Evolutionary conservation across 2,888 invertebrate species (phyloP).

Genomic region (Ectemnius lituratus): DNA sequence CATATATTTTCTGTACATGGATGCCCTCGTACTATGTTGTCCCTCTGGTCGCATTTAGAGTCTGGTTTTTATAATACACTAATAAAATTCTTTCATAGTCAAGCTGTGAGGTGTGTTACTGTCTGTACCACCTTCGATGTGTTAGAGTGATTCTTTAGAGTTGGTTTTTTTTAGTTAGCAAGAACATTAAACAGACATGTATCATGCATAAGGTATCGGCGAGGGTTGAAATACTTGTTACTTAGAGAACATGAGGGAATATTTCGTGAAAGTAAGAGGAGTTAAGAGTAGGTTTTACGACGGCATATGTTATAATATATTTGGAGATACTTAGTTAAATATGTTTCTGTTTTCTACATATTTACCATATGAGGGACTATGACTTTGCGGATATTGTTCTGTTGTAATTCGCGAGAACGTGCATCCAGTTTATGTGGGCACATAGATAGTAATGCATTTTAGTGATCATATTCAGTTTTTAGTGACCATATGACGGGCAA

Average conservation of each 20-base stretch:
- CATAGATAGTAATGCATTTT: constrained; percentile 59
- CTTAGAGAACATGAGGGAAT: too few species aligned
- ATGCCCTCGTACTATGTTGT: constrained; percentile 63
- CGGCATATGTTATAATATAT: too few species aligned
- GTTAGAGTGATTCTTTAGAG: not conserved
- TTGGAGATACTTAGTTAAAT: too few species aligned
- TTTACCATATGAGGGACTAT: constrained; percentile 22
- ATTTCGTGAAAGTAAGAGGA: too few species aligned
- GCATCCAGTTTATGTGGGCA: constrained; percentile 40
- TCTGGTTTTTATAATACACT: constrained; percentile 71
- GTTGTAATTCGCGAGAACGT: constrained; percentile 32
- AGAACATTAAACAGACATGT: too few species aligned
- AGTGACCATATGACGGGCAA: constrained; percentile 34
- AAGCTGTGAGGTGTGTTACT: constrained; percentile 63
- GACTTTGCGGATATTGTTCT: constrained; percentile 36
- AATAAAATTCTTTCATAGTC: constrained; percentile 71
- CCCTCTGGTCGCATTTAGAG: constrained; percentile 70
- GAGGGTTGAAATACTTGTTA: too few species aligned
- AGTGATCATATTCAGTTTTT: constrained; percentile 33
- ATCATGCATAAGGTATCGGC: too few species aligned
- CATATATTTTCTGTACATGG: constrained; percentile 64
- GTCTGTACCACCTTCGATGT: constrained; percentile 52
- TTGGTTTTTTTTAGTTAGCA: too few species aligned
- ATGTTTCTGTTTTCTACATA: constrained; percentile 11
- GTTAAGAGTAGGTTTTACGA: too few species aligned